Percentiles rank a stretch among this genome's conserved stretches.
These are phyloP conservation scores for Ramphastos sulfuratus DNA, from an alignment of 2,113 vertebrate species.

Conservation along the genomic window DNA sequence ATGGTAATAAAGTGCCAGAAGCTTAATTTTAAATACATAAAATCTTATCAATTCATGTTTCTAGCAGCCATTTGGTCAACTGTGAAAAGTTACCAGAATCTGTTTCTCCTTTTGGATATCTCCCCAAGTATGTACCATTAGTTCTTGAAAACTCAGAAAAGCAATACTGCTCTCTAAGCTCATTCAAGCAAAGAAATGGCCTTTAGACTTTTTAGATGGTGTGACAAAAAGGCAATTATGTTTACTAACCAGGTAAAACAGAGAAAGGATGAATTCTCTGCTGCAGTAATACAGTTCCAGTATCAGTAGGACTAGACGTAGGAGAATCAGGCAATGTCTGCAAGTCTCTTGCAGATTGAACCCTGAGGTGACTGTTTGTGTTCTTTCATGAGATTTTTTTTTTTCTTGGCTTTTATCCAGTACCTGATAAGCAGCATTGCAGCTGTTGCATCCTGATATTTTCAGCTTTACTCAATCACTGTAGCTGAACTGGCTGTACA, in stretches of 20 bases:
- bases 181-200: background rate
- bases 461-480: background rate
- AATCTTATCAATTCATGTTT: background rate
- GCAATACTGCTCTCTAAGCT: background rate
- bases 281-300: background rate
- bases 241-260: background rate
- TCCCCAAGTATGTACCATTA: background rate
- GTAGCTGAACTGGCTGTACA: background rate
- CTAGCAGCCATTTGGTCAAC: background rate
- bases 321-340: background rate
- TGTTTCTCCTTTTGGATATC: background rate
- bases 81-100: background rate
- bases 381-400: conserved; percentile 27
- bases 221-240: background rate
- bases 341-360: background rate
- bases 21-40: background rate
- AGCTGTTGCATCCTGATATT: background rate
- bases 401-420: background rate
- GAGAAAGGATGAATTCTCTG: background rate
- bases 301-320: background rate
- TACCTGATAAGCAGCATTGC: conserved; percentile 42
- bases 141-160: background rate
- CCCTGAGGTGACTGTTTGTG: background rate
- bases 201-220: background rate
- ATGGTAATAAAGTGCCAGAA: background rate